Evolutionary conservation across 2,888 invertebrate genomes (phyloP).

Genomic region (Metacarcinus magister): DNA sequence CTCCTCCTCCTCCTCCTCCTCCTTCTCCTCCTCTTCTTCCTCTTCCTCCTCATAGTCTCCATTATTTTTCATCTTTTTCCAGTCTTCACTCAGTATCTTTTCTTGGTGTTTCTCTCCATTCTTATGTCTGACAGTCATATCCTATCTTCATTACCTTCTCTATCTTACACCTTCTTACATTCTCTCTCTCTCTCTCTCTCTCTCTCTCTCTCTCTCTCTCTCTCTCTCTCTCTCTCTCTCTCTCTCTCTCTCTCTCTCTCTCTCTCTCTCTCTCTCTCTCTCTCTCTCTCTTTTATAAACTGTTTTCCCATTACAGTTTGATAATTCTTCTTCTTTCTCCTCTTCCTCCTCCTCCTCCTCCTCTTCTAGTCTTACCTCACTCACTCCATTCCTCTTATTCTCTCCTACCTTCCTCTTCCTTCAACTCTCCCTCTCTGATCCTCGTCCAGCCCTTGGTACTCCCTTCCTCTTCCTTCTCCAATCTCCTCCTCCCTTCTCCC

Average conservation of each 20-base stretch:
- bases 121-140: no score
- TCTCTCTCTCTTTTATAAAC: neutral
- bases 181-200: slow-evolving; percentile 65
- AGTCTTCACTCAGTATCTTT: neutral
- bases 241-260: slow-evolving; percentile 14
- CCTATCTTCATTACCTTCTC: neutral
- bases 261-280: neutral
- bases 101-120: no score
- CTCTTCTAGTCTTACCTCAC: neutral
- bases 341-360: neutral
- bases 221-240: slow-evolving; percentile 37
- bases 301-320: neutral
- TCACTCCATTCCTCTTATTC: neutral
- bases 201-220: slow-evolving; percentile 32
- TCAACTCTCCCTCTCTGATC: neutral
- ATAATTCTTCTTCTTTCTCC: neutral
- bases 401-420: neutral
- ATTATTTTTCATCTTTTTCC: neutral
- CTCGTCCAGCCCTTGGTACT: neutral
- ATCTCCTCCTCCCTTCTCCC: neutral
- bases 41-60: neutral
- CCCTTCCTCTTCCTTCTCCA: neutral
- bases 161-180: slow-evolving; percentile 6
- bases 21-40: neutral
- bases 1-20: neutral